These are phyloP conservation scores for Sepiola atlantica DNA, from an alignment of 2,888 invertebrate species.

Conservation along the genomic window DNA sequence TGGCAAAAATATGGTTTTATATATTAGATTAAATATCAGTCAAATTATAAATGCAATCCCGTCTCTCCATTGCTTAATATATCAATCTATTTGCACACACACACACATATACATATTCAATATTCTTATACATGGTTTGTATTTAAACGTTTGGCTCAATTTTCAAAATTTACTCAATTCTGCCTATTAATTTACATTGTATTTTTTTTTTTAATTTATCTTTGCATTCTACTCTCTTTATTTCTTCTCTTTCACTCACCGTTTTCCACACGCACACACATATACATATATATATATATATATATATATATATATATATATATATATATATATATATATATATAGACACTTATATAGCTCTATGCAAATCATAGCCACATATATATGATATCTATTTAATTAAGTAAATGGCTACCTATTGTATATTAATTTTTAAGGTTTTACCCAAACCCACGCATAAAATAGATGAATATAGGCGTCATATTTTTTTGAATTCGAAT, in stretches of 20 bases:
- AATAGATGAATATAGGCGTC: neutral
- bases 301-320: neutral
- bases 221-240: neutral
- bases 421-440: neutral
- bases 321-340: neutral
- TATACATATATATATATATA: neutral
- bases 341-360: neutral
- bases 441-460: neutral
- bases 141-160: neutral
- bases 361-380: neutral
- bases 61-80: neutral
- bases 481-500: conserved; percentile 16
- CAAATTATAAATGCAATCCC: neutral
- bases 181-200: neutral
- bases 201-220: no score
- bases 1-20: neutral
- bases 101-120: neutral
- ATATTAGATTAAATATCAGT: neutral
- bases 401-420: neutral
- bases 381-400: neutral
- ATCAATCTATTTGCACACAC: neutral
- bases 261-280: neutral
- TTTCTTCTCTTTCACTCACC: neutral
- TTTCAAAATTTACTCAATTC: conserved; percentile 16
- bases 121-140: neutral